Conservation (phyloP, 2,797 vertebrate species). For the Mionectes olivaceus region DNA sequence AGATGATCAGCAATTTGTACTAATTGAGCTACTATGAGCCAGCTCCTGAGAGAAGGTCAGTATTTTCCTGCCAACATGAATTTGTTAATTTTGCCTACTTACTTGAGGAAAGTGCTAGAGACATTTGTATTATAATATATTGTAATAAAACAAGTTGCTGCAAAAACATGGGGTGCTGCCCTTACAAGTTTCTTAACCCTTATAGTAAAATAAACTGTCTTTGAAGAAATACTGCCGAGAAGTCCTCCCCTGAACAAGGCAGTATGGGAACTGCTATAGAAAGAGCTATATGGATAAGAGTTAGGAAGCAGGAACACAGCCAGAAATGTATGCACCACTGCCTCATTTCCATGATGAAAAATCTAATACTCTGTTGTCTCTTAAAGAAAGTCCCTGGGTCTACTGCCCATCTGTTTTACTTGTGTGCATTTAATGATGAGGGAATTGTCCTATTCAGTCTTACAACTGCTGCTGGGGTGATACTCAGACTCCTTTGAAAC, state of each 20-base stretch:
- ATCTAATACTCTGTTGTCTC: background rate
- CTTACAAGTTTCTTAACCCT: background rate
- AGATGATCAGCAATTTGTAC: background rate
- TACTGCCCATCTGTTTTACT: background rate
- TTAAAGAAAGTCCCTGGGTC: background rate
- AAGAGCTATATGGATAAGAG: background rate
- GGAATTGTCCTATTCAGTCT: background rate
- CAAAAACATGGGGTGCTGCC: conserved; percentile 36
- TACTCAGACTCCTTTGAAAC: background rate
- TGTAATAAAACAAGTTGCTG: background rate
- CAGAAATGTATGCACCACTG: background rate
- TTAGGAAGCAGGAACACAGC: background rate
- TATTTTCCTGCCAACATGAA: conserved; percentile 7
- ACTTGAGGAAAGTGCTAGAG: background rate
- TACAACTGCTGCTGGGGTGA: background rate
- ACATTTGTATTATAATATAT: background rate
- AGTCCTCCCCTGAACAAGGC: background rate
- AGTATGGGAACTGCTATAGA: background rate
- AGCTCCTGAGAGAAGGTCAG: background rate
- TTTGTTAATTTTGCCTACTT: background rate
- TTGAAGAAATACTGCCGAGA: background rate
- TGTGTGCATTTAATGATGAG: background rate
- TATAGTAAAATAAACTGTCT: conserved; percentile 21
- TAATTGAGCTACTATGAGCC: background rate
- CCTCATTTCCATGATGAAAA: background rate